These are phyloP conservation scores for Octomys mimax DNA, from an alignment of 2,797 vertebrate species.

Conservation along the genomic window DNA sequence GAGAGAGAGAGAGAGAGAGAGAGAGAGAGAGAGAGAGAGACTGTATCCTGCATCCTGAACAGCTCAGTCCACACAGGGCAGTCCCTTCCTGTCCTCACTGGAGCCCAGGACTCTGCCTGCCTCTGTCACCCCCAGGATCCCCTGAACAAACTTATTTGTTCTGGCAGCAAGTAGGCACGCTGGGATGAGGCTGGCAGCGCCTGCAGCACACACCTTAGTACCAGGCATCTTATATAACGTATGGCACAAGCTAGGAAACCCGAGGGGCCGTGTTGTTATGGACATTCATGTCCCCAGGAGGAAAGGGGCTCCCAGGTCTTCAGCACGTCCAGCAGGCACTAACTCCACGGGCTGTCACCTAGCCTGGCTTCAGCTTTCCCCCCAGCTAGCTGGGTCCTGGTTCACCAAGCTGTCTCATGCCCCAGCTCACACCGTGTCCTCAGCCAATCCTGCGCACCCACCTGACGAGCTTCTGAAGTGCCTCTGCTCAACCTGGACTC, in stretches of 20 bases:
- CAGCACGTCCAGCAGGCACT: background rate
- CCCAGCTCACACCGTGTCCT: background rate
- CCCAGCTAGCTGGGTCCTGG: background rate
- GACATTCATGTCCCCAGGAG: background rate
- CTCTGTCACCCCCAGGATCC: background rate
- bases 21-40: background rate
- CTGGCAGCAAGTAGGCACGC: background rate
- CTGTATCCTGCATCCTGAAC: background rate
- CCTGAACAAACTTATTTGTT: background rate
- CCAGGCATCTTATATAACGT: background rate
- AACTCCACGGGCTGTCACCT: background rate
- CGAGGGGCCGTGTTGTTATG: background rate
- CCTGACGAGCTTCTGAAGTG: background rate
- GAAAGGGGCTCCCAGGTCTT: background rate
- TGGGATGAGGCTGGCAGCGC: background rate
- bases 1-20: too few species aligned
- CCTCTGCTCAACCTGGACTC: too few species aligned
- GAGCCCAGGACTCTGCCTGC: background rate
- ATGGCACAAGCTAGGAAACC: background rate
- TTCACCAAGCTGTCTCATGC: background rate
- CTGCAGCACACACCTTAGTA: background rate
- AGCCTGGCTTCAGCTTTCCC: background rate
- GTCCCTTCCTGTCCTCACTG: background rate
- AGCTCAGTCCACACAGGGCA: background rate
- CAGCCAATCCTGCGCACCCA: background rate